These are phyloP conservation scores for Cyprinodon variegatus DNA, from an alignment of 2,113 vertebrate genomes.

Conservation along the genomic window DNA sequence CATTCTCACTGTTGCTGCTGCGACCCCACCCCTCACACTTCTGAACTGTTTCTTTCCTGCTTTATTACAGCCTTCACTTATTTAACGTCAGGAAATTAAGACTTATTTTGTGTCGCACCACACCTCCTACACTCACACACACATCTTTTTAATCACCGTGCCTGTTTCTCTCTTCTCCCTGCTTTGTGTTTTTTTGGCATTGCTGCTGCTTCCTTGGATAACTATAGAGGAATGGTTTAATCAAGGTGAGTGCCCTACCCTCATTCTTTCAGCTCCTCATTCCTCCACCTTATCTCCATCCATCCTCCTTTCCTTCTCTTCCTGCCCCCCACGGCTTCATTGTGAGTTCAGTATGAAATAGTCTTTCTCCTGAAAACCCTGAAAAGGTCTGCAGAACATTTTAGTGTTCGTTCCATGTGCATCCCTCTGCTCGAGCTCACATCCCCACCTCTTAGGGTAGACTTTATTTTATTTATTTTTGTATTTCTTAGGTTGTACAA, in stretches of 20 bases:
- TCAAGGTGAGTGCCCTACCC: constrained; percentile 89
- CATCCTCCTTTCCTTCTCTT: constrained; percentile 4
- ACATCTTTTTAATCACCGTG: constrained; percentile 74
- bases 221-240: constrained; percentile 98
- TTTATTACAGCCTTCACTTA: background rate
- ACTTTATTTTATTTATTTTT: background rate
- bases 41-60: constrained; percentile 9
- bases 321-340: constrained; percentile 32
- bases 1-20: background rate
- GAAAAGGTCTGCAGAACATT: constrained; percentile 35
- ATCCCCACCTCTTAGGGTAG: background rate
- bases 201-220: constrained; percentile 90
- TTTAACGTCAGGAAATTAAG: background rate
- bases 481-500: background rate
- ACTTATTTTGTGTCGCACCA: constrained; percentile 15
- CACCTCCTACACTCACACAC: constrained; percentile 50
- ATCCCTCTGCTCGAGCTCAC: constrained; percentile 6
- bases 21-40: constrained; percentile 1
- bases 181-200: constrained; percentile 80
- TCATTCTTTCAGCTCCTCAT: constrained; percentile 31
- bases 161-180: constrained; percentile 79
- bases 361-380: constrained; percentile 51
- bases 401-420: constrained; percentile 33
- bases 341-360: constrained; percentile 55
- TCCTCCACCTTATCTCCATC: constrained; percentile 6